Percentiles rank a stretch among this genome's conserved stretches.
These are phyloP conservation scores for Mycogona germanica DNA, from an alignment of 2,888 invertebrate genomes.

Conservation along the genomic window DNA sequence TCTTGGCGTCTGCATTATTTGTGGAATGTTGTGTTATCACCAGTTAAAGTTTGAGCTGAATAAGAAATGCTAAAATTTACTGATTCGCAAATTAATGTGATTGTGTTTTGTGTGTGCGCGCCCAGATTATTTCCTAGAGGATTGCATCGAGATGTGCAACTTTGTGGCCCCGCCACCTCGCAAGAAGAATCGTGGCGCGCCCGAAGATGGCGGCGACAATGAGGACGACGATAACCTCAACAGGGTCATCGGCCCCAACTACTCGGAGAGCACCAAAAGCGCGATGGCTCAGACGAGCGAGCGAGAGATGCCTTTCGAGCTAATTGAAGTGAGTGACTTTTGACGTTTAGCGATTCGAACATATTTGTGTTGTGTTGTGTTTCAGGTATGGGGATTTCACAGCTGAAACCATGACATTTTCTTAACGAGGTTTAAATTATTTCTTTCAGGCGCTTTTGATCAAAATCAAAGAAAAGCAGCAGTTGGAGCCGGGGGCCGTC, in stretches of 20 bases:
- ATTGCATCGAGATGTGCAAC: constrained; percentile 72
- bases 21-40: too few species aligned
- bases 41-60: too few species aligned
- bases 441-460: constrained; percentile 43
- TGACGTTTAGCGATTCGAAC: neutral
- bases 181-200: constrained; percentile 52
- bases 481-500: constrained; percentile 73
- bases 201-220: constrained; percentile 45
- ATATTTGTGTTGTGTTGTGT: neutral
- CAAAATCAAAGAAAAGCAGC: constrained; percentile 40
- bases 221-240: constrained; percentile 45
- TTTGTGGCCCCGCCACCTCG: constrained; percentile 65
- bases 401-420: neutral
- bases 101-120: too few species aligned
- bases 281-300: constrained; percentile 69
- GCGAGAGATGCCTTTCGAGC: constrained; percentile 83
- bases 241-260: constrained; percentile 42
- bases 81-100: too few species aligned
- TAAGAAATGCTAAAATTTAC: too few species aligned
- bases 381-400: neutral
- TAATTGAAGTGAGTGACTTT: constrained; percentile 51
- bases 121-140: constrained; percentile 80
- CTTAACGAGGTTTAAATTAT: too few species aligned
- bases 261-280: constrained; percentile 44
- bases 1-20: too few species aligned